A percentile compares a stretch with the other conserved stretches of the same genome.
Evolutionary conservation across 2,113 vertebrate species (phyloP).

Genomic region (Rhabdomys dilectus): DNA sequence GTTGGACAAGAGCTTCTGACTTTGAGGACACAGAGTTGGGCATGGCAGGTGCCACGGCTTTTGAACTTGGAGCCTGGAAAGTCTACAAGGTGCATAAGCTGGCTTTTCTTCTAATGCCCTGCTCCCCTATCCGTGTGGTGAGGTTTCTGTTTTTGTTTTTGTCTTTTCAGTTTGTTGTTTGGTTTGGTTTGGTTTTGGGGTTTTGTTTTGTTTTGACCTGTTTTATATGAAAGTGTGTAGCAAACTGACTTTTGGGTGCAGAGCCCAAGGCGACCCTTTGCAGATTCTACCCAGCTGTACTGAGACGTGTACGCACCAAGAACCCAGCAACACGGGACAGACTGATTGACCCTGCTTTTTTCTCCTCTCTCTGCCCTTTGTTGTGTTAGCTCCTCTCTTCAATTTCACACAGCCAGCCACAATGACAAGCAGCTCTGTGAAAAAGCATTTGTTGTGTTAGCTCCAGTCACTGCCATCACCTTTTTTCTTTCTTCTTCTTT

Average conservation of each 20-base stretch:
- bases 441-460: too few relatives aligned
- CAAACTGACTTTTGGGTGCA: background rate
- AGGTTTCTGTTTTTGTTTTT: background rate
- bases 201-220: background rate
- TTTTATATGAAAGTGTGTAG: background rate
- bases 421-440: too few relatives aligned
- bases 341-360: background rate
- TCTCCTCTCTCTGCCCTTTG: background rate
- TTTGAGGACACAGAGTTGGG: too few relatives aligned
- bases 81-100: accelerated
- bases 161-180: background rate
- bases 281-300: background rate
- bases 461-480: background rate
- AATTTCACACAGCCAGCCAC: too few relatives aligned
- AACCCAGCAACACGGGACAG: background rate
- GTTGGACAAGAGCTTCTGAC: background rate
- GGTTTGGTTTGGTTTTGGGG: background rate
- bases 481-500: too few relatives aligned
- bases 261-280: background rate
- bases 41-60: accelerated
- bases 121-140: accelerated
- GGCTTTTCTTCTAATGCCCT: background rate
- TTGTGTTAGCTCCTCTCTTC: background rate
- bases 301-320: background rate
- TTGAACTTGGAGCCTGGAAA: background rate